phyloP scores from a whole-genome alignment of 2,797 vertebrate species.

The Apogon hyalosoma region DNA sequence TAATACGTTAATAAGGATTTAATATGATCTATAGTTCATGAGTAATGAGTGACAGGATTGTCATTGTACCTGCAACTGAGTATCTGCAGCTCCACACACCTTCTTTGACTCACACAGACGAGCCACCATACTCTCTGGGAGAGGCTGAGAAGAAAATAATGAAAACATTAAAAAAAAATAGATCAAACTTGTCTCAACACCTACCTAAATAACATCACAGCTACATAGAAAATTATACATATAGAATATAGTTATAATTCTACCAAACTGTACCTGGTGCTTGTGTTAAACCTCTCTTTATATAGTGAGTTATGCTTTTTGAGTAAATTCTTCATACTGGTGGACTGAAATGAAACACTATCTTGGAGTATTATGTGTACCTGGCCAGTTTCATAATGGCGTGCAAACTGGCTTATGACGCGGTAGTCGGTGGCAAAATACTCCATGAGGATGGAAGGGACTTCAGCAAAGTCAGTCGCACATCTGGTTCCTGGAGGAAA shows the following conservation, averaged over 20 bases:
- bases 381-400: conserved; percentile 96
- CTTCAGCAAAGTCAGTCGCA: conserved; percentile 97
- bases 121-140: conserved; percentile 93
- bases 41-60: neutral
- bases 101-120: conserved; percentile 97
- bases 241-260: too few relatives aligned
- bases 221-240: neutral
- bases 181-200: too few relatives aligned
- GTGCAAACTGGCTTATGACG: conserved; percentile 95
- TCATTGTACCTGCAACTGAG: conserved; percentile 92
- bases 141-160: conserved; percentile 78
- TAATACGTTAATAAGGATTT: too few relatives aligned
- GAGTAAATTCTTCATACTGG: neutral
- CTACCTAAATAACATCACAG: neutral
- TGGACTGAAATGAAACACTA: neutral
- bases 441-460: conserved; percentile 98
- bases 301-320: neutral
- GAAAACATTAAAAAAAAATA: neutral
- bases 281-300: too few relatives aligned
- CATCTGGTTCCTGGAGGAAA: conserved; percentile 92
- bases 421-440: conserved; percentile 97
- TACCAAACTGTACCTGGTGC: too few relatives aligned
- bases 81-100: conserved; percentile 94
- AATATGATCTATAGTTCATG: too few relatives aligned
- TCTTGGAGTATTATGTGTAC: conserved; percentile 71